Evolutionary conservation across 2,113 vertebrate species (phyloP).

Genomic region (Ptychochromis oligacanthus): DNA sequence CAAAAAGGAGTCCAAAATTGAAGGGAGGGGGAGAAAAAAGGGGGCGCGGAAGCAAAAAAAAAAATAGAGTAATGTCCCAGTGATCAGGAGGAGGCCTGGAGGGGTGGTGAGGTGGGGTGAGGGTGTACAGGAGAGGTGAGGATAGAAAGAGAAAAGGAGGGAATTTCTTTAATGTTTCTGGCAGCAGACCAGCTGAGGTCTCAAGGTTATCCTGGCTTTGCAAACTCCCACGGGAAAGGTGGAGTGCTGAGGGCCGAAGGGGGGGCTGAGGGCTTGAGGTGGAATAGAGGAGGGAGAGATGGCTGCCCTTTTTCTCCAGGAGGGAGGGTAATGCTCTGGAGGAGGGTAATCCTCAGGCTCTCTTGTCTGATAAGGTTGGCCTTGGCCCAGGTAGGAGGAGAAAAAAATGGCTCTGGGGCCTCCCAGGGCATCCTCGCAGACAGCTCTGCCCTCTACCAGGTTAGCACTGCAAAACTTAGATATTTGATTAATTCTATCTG

Average conservation of each 20-base stretch:
- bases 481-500: constrained; percentile 56
- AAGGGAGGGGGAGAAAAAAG: constrained; percentile 43
- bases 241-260: constrained; percentile 72
- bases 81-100: constrained; percentile 71
- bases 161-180: constrained; percentile 86
- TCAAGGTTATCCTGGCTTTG: constrained; percentile 85
- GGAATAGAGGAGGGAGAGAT: constrained; percentile 71
- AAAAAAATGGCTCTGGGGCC: constrained; percentile 54
- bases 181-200: constrained; percentile 86
- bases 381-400: constrained; percentile 73
- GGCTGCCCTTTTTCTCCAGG: constrained; percentile 75
- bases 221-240: constrained; percentile 96
- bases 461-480: constrained; percentile 25
- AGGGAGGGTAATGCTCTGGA: constrained; percentile 71
- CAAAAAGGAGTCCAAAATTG: constrained; percentile 58
- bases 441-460: constrained; percentile 48
- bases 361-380: constrained; percentile 59
- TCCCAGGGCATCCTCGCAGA: constrained; percentile 59
- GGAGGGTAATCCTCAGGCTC: constrained; percentile 67
- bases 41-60: constrained; percentile 7
- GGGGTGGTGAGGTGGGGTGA: constrained; percentile 44
- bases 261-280: constrained; percentile 58
- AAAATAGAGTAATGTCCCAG: constrained; percentile 76
- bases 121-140: constrained; percentile 69
- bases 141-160: constrained; percentile 70